phyloP scores from a whole-genome alignment of 2,888 invertebrate genomes.

The Drosophila recens region DNA sequence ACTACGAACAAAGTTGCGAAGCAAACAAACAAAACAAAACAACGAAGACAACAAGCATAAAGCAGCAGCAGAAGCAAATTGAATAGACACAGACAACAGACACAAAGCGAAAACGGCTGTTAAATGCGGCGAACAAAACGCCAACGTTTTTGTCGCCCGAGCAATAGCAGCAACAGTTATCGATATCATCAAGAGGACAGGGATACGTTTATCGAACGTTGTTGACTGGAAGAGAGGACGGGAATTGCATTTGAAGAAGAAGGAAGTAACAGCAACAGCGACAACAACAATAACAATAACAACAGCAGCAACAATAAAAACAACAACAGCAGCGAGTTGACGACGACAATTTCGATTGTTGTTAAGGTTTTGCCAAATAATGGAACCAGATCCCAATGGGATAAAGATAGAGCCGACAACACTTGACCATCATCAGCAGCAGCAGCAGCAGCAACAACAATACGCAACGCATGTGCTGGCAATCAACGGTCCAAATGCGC shows the following conservation, averaged over 20 bases:
- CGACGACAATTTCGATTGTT: conserved; percentile 80
- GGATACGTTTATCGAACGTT: conserved; percentile 42
- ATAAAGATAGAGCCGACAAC: conserved; percentile 85
- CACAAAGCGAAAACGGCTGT: conserved; percentile 58
- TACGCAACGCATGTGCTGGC: conserved; percentile 84
- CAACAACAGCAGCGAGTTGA: conserved; percentile 44
- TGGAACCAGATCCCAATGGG: conserved; percentile 85
- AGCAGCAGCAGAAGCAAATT: conserved; percentile 10
- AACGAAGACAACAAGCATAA: conserved; percentile 13
- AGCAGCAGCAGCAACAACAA: conserved; percentile 81
- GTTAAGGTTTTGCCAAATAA: conserved; percentile 81
- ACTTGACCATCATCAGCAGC: conserved; percentile 82
- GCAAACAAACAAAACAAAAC: conserved; percentile 49
- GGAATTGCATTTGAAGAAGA: conserved; percentile 4
- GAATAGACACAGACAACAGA: conserved; percentile 13
- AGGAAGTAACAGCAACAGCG: conserved; percentile 4
- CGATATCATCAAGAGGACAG: conserved; percentile 51
- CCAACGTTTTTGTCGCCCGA: conserved; percentile 47
- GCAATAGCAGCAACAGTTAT: conserved; percentile 52
- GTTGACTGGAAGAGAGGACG: conserved; percentile 45
- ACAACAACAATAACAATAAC: background rate
- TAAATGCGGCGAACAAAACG: conserved; percentile 71
- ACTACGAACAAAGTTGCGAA: conserved; percentile 38
- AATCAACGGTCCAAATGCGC: conserved; percentile 84
- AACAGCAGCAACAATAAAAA: conserved; percentile 13